Percentiles rank a stretch among this genome's conserved stretches.
phyloP scores from a whole-genome alignment of 1,140 invertebrate genomes.

The Macrocentrus cingulum region DNA sequence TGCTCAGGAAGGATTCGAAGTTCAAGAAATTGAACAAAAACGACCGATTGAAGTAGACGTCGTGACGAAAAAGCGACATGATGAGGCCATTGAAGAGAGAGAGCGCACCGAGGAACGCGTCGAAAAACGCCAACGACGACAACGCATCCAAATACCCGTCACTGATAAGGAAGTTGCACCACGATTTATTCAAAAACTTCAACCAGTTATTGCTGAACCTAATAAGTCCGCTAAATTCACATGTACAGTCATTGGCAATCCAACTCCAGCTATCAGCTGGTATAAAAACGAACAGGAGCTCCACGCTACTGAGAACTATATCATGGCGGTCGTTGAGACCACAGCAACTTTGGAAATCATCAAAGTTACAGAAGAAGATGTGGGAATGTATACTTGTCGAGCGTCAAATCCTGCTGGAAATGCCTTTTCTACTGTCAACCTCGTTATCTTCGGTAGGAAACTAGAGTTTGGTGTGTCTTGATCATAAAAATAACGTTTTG shows the following conservation, averaged over 20 bases:
- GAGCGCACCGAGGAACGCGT: conserved; percentile 30
- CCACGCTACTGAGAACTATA: conserved; percentile 64
- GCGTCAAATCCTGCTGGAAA: conserved; percentile 77
- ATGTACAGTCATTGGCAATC: conserved; percentile 69
- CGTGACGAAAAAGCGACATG: conserved; percentile 21
- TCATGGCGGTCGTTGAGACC: conserved; percentile 63
- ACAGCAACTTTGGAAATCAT: conserved; percentile 69
- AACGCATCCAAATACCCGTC: conserved; percentile 61
- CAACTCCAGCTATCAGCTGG: conserved; percentile 75
- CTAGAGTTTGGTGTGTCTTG: conserved; percentile 24
- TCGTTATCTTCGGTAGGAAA: conserved; percentile 68
- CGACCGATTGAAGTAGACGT: conserved; percentile 24
- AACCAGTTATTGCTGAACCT: conserved; percentile 66
- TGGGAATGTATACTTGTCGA: conserved; percentile 77
- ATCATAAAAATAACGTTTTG: conserved; percentile 12
- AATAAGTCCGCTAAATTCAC: conserved; percentile 66
- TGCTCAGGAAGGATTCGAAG: conserved; percentile 22
- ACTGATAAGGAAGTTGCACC: conserved; percentile 64
- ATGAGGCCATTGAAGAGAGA: conserved; percentile 30
- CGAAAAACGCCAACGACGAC: conserved; percentile 37
- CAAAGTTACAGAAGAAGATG: conserved; percentile 68
- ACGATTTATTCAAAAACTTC: conserved; percentile 69
- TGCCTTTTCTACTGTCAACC: conserved; percentile 75
- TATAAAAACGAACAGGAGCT: conserved; percentile 74
- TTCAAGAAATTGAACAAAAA: conserved; percentile 27